Evolutionary conservation across 1,140 invertebrate genomes (phyloP), one percentile per base, ranked within the genome.

Genomic region (Gonioctena quinquepunctata): DNA sequence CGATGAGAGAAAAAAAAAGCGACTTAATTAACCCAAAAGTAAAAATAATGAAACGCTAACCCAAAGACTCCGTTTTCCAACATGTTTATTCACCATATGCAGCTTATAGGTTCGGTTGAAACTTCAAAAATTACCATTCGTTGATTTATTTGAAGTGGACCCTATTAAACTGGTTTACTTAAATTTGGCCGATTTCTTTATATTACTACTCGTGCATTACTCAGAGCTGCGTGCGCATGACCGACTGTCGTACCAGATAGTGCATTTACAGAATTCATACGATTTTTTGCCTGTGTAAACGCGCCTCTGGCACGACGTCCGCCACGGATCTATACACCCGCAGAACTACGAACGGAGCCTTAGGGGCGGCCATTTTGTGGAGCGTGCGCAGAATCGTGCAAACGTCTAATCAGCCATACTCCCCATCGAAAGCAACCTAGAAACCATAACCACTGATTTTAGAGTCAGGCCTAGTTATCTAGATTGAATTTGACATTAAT

Each of bases 181-280:
- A n/a, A n/a, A n/a, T n/a, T n/a, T n/a, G n/a, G n/a, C n/a, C n/a
- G n/a, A n/a, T n/a, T n/a, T n/a, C n/a, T n/a, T n/a, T n/a, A n/a
- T n/a, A n/a, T n/a, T n/a, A n/a, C n/a, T n/a, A 42, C 33, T 42
- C 33, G 33, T 42, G 33, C 33, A 42, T n/a, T 42, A 11, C 33
- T n/a, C n/a, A n/a, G 16, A n/a, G 67, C 21, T 8, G 75, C 73
- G 77, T 79, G 85, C 83, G 85, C 87, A 84, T 84, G 83, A 83
- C 87, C 87, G 88, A 90, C 91, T 96, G 94, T 95, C 95, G 95
- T 97, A 97, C 96, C 95, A 97, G 95, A 97, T 95, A 95, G 96
- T 97, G 96, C 96, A 97, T 97, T 97, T 97, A 97, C 96, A 97
- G 89, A 90, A 89, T 89, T 91, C 87, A 88, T 88, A 84, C 83